phyloP scores from a whole-genome alignment of 2,888 invertebrate genomes.

The Amphipoea oculea region DNA sequence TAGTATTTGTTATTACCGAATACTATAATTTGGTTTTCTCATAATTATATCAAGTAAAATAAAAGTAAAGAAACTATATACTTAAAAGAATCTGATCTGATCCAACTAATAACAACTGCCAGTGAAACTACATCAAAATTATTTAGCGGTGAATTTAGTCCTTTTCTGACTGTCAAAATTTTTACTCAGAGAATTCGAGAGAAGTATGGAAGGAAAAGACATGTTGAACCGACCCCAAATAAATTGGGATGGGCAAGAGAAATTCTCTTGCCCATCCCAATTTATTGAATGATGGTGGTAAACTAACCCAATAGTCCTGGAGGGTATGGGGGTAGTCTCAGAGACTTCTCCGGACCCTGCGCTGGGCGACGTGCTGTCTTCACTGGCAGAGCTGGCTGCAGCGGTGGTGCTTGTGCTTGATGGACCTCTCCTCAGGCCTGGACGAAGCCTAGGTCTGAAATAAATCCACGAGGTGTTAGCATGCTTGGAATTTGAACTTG shows the following conservation, averaged over 20 bases:
- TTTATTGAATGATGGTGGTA: background rate
- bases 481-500: background rate
- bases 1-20: no score
- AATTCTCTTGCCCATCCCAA: no score
- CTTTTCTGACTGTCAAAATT: background rate
- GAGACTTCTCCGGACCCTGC: slow-evolving; percentile 79
- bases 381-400: slow-evolving; percentile 73
- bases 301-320: slow-evolving; percentile 81
- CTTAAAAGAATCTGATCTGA: background rate
- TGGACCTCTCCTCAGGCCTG: slow-evolving; percentile 79
- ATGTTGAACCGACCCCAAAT: background rate
- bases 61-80: no score
- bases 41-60: background rate
- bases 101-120: background rate
- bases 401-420: slow-evolving; percentile 78
- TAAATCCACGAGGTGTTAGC: background rate
- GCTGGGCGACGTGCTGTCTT: slow-evolving; percentile 78
- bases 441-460: slow-evolving; percentile 87
- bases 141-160: background rate
- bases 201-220: background rate
- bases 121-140: background rate
- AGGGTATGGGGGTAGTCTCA: slow-evolving; percentile 83
- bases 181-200: background rate
- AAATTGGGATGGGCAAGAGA: background rate
- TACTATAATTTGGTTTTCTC: background rate